Conservation (phyloP, 2,888 invertebrate species). For the Malacosoma neustria region DNA sequence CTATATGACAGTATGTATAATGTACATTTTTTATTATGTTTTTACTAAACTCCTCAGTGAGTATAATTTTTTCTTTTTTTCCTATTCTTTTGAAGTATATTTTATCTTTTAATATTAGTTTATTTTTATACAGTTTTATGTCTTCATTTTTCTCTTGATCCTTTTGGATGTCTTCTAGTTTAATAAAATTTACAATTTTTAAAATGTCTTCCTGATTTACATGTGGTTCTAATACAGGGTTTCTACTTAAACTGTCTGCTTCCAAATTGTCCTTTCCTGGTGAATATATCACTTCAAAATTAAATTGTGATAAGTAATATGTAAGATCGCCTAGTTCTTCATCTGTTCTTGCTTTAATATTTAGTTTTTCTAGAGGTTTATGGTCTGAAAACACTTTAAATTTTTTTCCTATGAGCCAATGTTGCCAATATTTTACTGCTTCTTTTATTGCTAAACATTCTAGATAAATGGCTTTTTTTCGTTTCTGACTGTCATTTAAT, state of each 20-base stretch:
- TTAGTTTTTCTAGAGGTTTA: constrained; percentile 12
- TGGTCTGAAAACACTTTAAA: constrained; percentile 2
- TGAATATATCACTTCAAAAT: constrained; percentile 14
- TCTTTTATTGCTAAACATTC: not conserved
- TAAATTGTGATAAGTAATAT: constrained; percentile 13
- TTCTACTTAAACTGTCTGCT: constrained; percentile 16
- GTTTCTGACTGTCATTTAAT: no score
- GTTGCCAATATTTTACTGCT: constrained; percentile 19
- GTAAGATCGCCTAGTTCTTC: no score
- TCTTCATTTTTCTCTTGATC: constrained; percentile 1
- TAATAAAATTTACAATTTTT: constrained; percentile 3
- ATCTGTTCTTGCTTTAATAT: constrained; percentile 6
- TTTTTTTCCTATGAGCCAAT: constrained; percentile 10
- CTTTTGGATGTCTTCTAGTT: not conserved
- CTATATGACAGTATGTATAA: constrained; percentile 15
- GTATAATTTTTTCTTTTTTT: constrained; percentile 11
- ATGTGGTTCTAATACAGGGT: constrained; percentile 5
- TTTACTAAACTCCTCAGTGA: constrained; percentile 17
- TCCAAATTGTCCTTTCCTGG: constrained; percentile 14
- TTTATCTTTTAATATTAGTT: constrained; percentile 1
- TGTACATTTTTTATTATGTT: constrained; percentile 14
- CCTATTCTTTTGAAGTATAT: constrained; percentile 1
- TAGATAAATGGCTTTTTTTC: not conserved
- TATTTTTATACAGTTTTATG: not conserved
- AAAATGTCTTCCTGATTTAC: constrained; percentile 3